phyloP scores from a whole-genome alignment of 2,113 vertebrate species.

The Gallinago media region DNA sequence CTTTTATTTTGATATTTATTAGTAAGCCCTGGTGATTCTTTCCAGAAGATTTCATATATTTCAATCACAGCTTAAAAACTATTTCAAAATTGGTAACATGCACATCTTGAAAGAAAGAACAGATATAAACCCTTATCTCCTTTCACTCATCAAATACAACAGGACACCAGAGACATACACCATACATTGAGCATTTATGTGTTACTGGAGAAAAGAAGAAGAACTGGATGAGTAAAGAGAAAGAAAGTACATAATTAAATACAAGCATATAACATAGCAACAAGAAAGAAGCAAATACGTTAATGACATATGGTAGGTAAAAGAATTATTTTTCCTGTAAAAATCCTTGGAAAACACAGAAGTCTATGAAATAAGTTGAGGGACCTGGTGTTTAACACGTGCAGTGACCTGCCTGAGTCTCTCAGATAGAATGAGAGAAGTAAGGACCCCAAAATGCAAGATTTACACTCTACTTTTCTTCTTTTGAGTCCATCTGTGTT shows the following conservation, averaged over 20 bases:
- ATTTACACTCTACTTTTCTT: neutral
- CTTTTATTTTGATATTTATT: conserved; percentile 55
- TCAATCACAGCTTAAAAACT: neutral
- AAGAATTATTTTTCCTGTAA: neutral
- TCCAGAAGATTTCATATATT: conserved; percentile 24
- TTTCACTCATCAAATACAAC: conserved; percentile 20
- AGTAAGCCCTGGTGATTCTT: neutral
- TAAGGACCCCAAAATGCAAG: neutral
- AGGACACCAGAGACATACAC: conserved; percentile 7
- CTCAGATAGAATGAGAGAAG: neutral
- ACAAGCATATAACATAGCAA: conserved; percentile 21
- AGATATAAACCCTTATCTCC: conserved; percentile 50
- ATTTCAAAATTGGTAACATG: conserved; percentile 3
- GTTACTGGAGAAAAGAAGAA: conserved; percentile 14
- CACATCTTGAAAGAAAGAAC: neutral
- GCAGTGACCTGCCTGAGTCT: neutral
- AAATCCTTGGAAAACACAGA: neutral
- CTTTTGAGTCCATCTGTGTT: neutral
- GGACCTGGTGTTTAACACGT: neutral
- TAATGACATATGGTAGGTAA: conserved; percentile 40
- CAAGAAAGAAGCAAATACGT: conserved; percentile 27
- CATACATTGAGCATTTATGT: conserved; percentile 14
- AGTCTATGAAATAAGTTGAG: neutral
- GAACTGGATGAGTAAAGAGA: conserved; percentile 18
- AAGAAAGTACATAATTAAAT: conserved; percentile 17